Evolutionary conservation across 2,113 vertebrate genomes (phyloP).

Genomic region (Poeciliopsis turrubarensis): DNA sequence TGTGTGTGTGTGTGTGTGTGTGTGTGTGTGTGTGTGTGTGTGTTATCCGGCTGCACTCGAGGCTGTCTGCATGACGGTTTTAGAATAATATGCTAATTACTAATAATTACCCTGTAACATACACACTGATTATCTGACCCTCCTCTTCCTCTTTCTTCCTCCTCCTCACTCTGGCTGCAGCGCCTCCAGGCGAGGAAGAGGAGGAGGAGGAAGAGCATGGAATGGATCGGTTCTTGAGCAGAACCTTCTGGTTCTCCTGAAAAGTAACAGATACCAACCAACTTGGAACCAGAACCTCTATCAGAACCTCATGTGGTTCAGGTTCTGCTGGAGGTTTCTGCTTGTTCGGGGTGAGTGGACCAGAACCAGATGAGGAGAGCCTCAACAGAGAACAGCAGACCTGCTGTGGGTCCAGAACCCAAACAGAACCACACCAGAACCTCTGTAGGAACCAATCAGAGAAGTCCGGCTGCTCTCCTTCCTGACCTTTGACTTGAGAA

Average conservation of each 20-base stretch:
- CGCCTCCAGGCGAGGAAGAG: constrained; percentile 32
- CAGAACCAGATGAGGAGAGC: neutral
- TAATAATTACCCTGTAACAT: constrained; percentile 66
- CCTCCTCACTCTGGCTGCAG: constrained; percentile 4
- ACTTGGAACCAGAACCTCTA: neutral
- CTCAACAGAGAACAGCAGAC: constrained; percentile 33
- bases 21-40: constrained; percentile 66
- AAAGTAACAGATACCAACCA: neutral
- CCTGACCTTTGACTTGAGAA: no score
- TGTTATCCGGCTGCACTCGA: constrained; percentile 74
- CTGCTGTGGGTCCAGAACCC: neutral
- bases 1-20: constrained; percentile 81
- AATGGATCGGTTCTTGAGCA: neutral
- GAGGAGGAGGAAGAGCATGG: constrained; percentile 7
- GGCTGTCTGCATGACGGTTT: constrained; percentile 77
- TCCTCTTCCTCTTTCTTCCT: constrained; percentile 2
- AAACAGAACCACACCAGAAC: constrained; percentile 1
- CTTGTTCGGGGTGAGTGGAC: no score
- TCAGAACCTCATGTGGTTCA: neutral
- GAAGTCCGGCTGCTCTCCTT: no score
- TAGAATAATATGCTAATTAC: constrained; percentile 83
- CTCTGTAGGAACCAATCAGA: no score
- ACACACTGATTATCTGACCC: constrained; percentile 37
- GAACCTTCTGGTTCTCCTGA: no score
- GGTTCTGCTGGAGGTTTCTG: no score